Evolutionary conservation across 2,113 vertebrate species (phyloP).

Genomic region (Myxocyprinus asiaticus): DNA sequence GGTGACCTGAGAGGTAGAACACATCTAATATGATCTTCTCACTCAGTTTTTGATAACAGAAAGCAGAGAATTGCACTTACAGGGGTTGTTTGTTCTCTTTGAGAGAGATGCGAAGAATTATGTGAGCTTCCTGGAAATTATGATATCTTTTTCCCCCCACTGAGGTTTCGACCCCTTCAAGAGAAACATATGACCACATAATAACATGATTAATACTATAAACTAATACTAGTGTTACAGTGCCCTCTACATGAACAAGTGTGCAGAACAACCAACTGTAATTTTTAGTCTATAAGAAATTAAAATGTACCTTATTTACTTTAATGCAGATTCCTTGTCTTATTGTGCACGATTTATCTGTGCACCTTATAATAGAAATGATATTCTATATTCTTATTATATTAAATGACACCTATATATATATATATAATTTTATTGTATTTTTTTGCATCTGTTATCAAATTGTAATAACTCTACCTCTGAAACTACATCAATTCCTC

Average conservation of each 20-base stretch:
- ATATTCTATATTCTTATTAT: no score
- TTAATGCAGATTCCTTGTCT: no score
- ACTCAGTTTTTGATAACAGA: neutral
- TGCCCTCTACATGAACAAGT: constrained; percentile 37
- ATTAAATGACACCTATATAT: no score
- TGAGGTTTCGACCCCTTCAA: neutral
- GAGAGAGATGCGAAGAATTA: neutral
- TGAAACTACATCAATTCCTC: no score
- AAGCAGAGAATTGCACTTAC: neutral
- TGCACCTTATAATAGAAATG: no score
- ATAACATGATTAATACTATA: neutral
- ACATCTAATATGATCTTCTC: neutral
- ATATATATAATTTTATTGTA: no score
- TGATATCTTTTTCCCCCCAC: neutral
- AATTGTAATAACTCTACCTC: no score
- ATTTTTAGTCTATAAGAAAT: no score
- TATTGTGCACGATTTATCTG: no score
- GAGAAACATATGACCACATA: neutral
- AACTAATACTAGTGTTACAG: constrained; percentile 14
- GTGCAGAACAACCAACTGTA: no score
- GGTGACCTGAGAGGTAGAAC: neutral
- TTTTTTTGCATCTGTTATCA: no score
- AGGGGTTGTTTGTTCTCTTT: neutral
- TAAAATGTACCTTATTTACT: no score
- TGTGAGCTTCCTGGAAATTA: neutral